Conservation (phyloP, 2,888 invertebrate genomes). For the Labia minor region DNA sequence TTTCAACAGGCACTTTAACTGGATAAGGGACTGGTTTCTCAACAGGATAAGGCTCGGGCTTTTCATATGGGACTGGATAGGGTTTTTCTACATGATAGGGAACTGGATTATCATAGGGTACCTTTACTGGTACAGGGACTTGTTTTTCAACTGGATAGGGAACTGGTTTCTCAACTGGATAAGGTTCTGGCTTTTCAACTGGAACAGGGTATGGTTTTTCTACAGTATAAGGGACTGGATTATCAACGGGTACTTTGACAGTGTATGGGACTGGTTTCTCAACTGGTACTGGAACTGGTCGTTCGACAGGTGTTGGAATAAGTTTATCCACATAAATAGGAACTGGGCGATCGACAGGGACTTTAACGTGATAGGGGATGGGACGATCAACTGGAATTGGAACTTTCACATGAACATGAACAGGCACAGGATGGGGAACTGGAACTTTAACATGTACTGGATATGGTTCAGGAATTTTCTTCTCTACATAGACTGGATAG, state of each 20-base stretch:
- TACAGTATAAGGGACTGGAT: slow-evolving; percentile 57
- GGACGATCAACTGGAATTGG: slow-evolving; percentile 38
- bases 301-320: slow-evolving; percentile 32
- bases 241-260: slow-evolving; percentile 54
- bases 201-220: slow-evolving; percentile 50
- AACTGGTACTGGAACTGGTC: slow-evolving; percentile 47
- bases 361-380: slow-evolving; percentile 13
- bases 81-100: slow-evolving; percentile 25
- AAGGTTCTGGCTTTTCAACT: slow-evolving; percentile 40
- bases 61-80: slow-evolving; percentile 29
- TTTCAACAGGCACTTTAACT: slow-evolving; percentile 50
- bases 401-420: slow-evolving; percentile 42
- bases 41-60: slow-evolving; percentile 40
- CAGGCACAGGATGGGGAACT: slow-evolving; percentile 52
- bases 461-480: slow-evolving; percentile 42
- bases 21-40: slow-evolving; percentile 50
- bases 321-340: slow-evolving; percentile 29
- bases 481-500: slow-evolving; percentile 51
- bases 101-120: slow-evolving; percentile 43
- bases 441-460: slow-evolving; percentile 57
- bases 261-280: slow-evolving; percentile 53
- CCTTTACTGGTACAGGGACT: slow-evolving; percentile 24
- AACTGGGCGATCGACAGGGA: slow-evolving; percentile 35
- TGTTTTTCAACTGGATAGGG: slow-evolving; percentile 57
- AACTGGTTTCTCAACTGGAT: slow-evolving; percentile 40